phyloP scores from a whole-genome alignment of 2,797 vertebrate genomes.

The Galaxias olidus region DNA sequence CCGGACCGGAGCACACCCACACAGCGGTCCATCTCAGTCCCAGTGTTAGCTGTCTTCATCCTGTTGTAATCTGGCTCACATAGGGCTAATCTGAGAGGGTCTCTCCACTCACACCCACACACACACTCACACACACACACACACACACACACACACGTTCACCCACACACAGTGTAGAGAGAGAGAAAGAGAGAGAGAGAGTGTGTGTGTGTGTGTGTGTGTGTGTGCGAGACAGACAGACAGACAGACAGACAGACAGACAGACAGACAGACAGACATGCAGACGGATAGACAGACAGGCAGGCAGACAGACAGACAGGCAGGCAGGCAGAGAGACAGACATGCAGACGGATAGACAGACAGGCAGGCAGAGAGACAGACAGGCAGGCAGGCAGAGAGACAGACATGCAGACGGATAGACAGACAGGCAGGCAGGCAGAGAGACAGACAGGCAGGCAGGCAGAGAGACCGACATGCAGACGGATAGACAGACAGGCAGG shows the following conservation, averaged over 20 bases:
- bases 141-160: conserved; percentile 6
- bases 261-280: neutral
- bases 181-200: neutral
- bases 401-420: no score
- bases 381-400: neutral
- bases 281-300: no score
- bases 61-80: conserved; percentile 71
- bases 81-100: conserved; percentile 66
- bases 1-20: neutral
- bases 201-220: conserved; percentile 22
- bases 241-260: no score
- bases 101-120: conserved; percentile 28
- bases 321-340: no score
- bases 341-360: neutral
- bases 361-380: no score
- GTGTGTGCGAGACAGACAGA: neutral
- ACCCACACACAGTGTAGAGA: conserved; percentile 2
- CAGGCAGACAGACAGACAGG: neutral
- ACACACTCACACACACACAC: conserved; percentile 11
- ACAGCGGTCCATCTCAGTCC: conserved; percentile 43
- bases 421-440: neutral
- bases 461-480: no score
- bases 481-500: neutral
- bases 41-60: conserved; percentile 56
- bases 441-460: neutral